These are phyloP conservation scores for pig (Sus scrofa) DNA, from an alignment of 2,113 vertebrate species.

Conservation along the genomic window DNA sequence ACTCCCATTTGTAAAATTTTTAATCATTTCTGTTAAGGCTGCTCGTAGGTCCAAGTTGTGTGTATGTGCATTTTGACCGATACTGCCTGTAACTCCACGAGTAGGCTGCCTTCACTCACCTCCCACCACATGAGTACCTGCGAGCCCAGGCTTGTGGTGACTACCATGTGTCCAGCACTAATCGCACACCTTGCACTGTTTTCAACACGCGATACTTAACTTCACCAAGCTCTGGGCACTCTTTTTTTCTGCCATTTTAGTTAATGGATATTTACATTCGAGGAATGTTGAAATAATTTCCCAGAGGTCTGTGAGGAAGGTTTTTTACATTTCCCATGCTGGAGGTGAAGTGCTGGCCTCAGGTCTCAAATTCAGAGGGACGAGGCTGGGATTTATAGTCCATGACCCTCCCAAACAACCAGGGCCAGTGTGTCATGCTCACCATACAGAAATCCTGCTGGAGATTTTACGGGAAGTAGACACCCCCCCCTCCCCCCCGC, in stretches of 20 bases:
- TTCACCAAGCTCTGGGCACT: background rate
- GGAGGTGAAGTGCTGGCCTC: background rate
- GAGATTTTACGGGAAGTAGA: too few species aligned
- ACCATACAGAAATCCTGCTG: background rate
- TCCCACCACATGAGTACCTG: background rate
- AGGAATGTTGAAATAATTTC: background rate
- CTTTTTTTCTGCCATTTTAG: background rate
- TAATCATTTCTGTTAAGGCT: background rate
- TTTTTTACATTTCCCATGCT: background rate
- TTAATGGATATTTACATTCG: background rate
- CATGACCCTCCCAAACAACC: background rate
- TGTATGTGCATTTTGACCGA: background rate
- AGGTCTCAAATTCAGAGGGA: background rate
- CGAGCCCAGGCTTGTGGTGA: background rate
- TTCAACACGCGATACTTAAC: background rate
- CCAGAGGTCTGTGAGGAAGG: background rate
- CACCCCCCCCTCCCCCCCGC: too few species aligned
- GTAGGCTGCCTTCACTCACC: background rate
- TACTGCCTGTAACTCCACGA: background rate
- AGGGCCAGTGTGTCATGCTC: too few species aligned
- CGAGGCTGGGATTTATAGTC: background rate
- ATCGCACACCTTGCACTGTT: rapidly evolving
- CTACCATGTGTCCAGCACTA: background rate
- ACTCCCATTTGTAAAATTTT: too few species aligned
- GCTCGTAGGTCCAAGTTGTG: background rate